Conservation (phyloP, 2,888 invertebrate genomes). For the Scaptomyza reducta region DNA sequence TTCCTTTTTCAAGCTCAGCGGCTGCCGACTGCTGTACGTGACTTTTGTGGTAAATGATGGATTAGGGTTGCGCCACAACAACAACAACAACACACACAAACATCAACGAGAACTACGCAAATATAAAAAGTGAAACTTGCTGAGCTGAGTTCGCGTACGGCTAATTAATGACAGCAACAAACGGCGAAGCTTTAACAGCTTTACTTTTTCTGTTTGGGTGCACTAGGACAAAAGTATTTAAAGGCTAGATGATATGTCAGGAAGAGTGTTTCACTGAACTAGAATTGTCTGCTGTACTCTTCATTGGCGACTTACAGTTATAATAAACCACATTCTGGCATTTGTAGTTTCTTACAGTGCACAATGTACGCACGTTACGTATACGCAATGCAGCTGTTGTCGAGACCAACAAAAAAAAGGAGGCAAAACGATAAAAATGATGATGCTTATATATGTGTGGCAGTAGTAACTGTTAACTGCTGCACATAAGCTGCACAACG, state of each 20-base stretch:
- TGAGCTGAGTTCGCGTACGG: constrained; percentile 25
- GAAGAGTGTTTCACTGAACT: too few species aligned
- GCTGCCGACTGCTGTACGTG: constrained; percentile 58
- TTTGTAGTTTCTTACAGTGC: neutral
- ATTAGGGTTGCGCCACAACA: constrained; percentile 54
- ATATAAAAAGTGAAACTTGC: constrained; percentile 74
- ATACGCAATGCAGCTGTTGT: constrained; percentile 60
- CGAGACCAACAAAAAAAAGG: constrained; percentile 10
- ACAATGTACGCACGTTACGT: constrained; percentile 51
- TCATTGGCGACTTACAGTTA: too few species aligned
- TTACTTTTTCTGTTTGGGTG: constrained; percentile 8
- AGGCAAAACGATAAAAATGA: neutral
- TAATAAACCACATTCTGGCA: too few species aligned
- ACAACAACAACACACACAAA: neutral
- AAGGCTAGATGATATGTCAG: too few species aligned
- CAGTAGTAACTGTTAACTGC: constrained; percentile 38
- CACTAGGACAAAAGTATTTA: too few species aligned
- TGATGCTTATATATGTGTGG: constrained; percentile 14
- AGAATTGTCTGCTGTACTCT: too few species aligned
- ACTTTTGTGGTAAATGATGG: constrained; percentile 77
- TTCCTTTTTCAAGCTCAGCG: constrained; percentile 60
- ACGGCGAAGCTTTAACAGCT: constrained; percentile 13
- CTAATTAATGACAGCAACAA: constrained; percentile 65
- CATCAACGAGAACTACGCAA: constrained; percentile 2
- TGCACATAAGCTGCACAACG: constrained; percentile 38